These are phyloP conservation scores for Tenthredo mesomela DNA, from an alignment of 2,888 invertebrate genomes.

Conservation along the genomic window DNA sequence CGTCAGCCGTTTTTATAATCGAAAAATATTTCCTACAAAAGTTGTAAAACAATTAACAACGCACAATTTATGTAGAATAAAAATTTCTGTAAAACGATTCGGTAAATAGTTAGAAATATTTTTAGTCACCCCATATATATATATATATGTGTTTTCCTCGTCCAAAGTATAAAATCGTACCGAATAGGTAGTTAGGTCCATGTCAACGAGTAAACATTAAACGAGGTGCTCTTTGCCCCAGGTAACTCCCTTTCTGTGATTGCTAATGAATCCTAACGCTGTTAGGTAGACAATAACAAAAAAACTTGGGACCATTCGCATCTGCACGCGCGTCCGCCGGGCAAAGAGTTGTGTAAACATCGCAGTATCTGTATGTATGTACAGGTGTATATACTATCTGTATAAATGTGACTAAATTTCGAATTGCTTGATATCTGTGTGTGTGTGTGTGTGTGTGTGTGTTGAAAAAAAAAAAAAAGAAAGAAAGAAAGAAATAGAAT, in stretches of 20 bases:
- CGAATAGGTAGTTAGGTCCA: constrained; percentile 13
- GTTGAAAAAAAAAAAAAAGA: too few relatives aligned
- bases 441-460: not conserved
- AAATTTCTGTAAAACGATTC: not conserved
- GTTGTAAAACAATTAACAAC: not conserved
- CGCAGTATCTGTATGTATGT: constrained; percentile 52
- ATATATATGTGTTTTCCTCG: not conserved
- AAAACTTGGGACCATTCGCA: constrained; percentile 66
- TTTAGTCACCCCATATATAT: not conserved
- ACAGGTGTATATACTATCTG: not conserved
- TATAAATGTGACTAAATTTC: not conserved
- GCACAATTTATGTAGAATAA: not conserved
- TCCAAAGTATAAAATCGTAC: not conserved
- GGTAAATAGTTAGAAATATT: not conserved
- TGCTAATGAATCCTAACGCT: constrained; percentile 78
- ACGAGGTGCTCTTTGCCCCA: constrained; percentile 38
- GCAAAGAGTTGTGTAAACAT: constrained; percentile 76
- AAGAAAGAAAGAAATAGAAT: not conserved
- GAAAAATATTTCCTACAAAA: not conserved
- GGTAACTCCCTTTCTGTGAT: constrained; percentile 73
- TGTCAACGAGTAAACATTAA: constrained; percentile 40
- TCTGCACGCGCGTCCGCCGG: constrained; percentile 43
- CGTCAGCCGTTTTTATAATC: not conserved
- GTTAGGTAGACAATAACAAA: constrained; percentile 76
- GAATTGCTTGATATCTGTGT: not conserved